Percentiles rank a stretch among this genome's conserved stretches.
phyloP scores from a whole-genome alignment of 2,888 invertebrate genomes.

The Poecilobothrus nobilitatus region DNA sequence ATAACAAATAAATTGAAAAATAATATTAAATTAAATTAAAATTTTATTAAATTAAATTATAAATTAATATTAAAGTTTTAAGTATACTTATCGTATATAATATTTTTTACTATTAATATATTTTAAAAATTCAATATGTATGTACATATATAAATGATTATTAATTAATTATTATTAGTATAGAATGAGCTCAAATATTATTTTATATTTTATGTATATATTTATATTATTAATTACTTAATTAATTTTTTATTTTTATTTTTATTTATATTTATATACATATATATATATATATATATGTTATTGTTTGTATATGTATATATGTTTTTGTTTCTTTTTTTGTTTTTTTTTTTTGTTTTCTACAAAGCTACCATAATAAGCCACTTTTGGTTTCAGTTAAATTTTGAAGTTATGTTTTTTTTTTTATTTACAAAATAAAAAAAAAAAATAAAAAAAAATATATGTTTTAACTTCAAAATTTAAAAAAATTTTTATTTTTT shows the following conservation, averaged over 20 bases:
- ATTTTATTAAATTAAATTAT: too few species aligned
- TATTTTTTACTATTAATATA: too few species aligned
- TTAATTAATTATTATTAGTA: too few species aligned
- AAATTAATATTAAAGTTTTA: too few species aligned
- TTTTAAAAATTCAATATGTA: too few species aligned
- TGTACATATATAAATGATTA: too few species aligned
- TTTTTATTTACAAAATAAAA: too few species aligned
- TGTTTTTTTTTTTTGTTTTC: neutral
- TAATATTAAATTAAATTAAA: too few species aligned
- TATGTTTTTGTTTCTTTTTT: too few species aligned
- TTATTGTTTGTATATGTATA: neutral
- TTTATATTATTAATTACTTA: neutral
- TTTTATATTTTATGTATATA: neutral
- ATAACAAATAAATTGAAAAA: too few species aligned
- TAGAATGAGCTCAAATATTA: neutral
- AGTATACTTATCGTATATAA: too few species aligned
- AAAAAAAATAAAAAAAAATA: neutral
- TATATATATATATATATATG: neutral
- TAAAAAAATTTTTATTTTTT: neutral
- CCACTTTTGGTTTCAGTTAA: slow-evolving; percentile 2
- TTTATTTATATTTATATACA: neutral
- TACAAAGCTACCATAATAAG: slow-evolving; percentile 6
- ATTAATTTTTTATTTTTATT: neutral
- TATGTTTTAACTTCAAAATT: neutral
- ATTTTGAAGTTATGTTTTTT: neutral